Conservation (phyloP, 2,888 invertebrate species). For the Drosophila subquinaria region DNA sequence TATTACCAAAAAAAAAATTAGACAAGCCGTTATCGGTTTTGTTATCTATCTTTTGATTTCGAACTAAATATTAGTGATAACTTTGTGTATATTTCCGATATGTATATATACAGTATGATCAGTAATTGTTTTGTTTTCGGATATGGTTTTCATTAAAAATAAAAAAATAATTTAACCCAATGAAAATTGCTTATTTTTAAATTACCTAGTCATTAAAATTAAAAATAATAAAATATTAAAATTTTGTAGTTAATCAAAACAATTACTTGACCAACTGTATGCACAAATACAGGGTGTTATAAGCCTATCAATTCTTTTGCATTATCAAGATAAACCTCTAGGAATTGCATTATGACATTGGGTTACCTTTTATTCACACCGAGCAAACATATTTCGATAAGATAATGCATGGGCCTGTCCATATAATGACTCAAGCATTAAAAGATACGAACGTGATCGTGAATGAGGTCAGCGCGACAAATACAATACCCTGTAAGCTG, state of each 20-base stretch:
- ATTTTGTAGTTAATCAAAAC: too few relatives aligned
- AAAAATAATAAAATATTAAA: too few relatives aligned
- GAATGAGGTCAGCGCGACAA: conserved; percentile 31
- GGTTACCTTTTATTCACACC: conserved; percentile 21
- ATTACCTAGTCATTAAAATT: too few relatives aligned
- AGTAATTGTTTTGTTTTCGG: too few relatives aligned
- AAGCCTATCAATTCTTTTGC: conserved; percentile 3
- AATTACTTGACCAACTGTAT: too few relatives aligned
- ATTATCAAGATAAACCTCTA: not conserved
- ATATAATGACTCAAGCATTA: conserved; percentile 42
- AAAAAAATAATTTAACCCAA: too few relatives aligned
- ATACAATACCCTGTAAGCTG: conserved; percentile 29
- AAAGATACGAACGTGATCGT: conserved; percentile 42
- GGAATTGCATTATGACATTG: conserved; percentile 51
- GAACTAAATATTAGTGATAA: conserved; percentile 44
- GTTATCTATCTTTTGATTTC: conserved; percentile 41
- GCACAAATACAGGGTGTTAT: conserved; percentile 49
- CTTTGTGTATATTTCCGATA: conserved; percentile 9
- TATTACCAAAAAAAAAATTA: conserved; percentile 43
- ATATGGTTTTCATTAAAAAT: too few relatives aligned
- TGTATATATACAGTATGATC: not conserved
- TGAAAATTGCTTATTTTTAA: too few relatives aligned
- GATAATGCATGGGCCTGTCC: conserved; percentile 38
- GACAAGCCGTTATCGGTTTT: conserved; percentile 42
- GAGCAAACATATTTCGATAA: conserved; percentile 43